Conservation (phyloP, 2,113 vertebrate genomes). For the Corythornis madagascariensis region DNA sequence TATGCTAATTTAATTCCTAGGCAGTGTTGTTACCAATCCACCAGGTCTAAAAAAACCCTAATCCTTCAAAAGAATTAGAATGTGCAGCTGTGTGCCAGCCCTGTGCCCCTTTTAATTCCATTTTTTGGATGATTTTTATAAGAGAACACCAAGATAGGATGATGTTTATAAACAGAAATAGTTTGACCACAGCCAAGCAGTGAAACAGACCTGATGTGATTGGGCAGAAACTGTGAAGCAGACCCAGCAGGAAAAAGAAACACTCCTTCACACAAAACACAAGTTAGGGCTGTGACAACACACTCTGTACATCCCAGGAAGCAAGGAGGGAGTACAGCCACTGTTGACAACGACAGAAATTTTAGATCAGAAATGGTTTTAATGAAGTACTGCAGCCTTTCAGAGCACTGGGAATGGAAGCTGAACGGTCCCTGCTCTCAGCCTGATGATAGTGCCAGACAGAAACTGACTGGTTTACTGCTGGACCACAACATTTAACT, state of each 20-base stretch:
- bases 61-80: not conserved
- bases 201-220: not conserved
- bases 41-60: not conserved
- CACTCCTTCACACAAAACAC: not conserved
- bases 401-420: not conserved
- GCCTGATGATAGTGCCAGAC: not conserved
- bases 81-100: not conserved
- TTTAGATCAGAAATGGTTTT: not conserved
- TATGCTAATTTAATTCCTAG: not conserved
- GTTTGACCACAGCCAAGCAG: not conserved
- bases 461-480: not conserved
- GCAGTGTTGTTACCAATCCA: not conserved
- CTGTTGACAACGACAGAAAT: not conserved
- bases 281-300: not conserved
- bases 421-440: not conserved
- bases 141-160: not conserved
- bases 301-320: rapidly evolving
- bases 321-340: rapidly evolving
- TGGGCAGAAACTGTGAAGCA: not conserved
- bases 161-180: not conserved
- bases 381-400: not conserved
- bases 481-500: not conserved
- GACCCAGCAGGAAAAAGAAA: not conserved
- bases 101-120: not conserved
- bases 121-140: not conserved